Evolutionary conservation across 2,888 invertebrate genomes (phyloP), one percentile per base, ranked within the genome.

Genomic region (Drosophila anceps): DNA sequence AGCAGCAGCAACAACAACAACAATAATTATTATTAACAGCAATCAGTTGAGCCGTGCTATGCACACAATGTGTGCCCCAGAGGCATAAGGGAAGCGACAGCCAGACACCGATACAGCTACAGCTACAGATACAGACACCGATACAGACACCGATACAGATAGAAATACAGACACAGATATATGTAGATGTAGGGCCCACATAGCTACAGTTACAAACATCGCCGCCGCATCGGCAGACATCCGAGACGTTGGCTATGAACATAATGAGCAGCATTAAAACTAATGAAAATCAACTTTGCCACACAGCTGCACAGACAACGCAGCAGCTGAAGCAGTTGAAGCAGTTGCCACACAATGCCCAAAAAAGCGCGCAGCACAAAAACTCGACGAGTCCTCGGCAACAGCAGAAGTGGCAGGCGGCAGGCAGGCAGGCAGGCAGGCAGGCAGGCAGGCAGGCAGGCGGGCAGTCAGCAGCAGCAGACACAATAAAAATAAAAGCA

Each of bases 261-360:
- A 85, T 88, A 90, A 88, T 86, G 90, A 90, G 90, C 81, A 79
- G 86, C 76, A 86, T 86, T 86, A 85, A 90, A 83, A 88, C 81
- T 86, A 86, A 86, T 90, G 86, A 86, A 90, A 86, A 90, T 86
- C 83, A 86, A 88, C 90, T 90, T 90, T 88, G 75, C 58, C 80
- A 76, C 84, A 87, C 71, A 73, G 72, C 53, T 60, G 54, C 67
- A 71, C 67, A 71, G 67, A 66, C 63, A 58, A 37, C 51, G 39
- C 50, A 51, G 35, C 44, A 58, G 24, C 44, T 24, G 68, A 70
- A 77, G 66, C 65, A 71, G 69, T 69, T 73, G 58, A 63, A 75
- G 69, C 70, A 43, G 20, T 60, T 72, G 73, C 58, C 59, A 29
- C 64, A 75, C 33, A 50, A 50, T 51, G 51, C 67, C 68, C 44